These are phyloP conservation scores for Blastobasis adustella DNA, from an alignment of 2,888 invertebrate species.

Conservation along the genomic window DNA sequence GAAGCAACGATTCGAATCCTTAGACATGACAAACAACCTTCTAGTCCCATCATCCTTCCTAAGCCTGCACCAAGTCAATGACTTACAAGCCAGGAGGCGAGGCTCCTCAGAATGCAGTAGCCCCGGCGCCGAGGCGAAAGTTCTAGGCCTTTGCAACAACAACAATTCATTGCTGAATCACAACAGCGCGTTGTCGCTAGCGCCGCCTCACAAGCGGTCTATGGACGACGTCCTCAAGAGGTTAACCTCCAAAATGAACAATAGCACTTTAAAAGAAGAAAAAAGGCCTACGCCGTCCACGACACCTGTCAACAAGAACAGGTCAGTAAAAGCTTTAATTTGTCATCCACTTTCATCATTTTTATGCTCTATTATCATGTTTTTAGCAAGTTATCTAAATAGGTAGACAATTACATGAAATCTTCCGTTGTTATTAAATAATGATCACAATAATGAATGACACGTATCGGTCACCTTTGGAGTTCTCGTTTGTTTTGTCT, in stretches of 20 bases:
- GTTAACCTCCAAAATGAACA: conserved; percentile 89
- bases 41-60: conserved; percentile 69
- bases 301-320: conserved; percentile 76
- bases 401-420: no score
- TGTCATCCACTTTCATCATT: no score
- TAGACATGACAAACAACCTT: conserved; percentile 77
- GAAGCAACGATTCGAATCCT: conserved; percentile 76
- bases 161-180: conserved; percentile 79
- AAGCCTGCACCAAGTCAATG: conserved; percentile 75
- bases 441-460: no score
- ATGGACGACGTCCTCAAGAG: conserved; percentile 95
- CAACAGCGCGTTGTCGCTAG: conserved; percentile 68
- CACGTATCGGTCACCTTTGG: neutral
- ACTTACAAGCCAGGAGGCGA: conserved; percentile 61
- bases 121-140: conserved; percentile 79
- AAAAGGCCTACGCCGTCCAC: conserved; percentile 82
- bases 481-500: conserved; percentile 38
- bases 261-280: conserved; percentile 82
- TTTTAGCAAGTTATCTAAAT: no score
- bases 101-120: conserved; percentile 84
- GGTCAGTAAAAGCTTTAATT: conserved; percentile 44
- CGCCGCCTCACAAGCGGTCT: conserved; percentile 80
- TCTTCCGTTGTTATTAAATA: no score
- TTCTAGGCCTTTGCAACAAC: conserved; percentile 78
- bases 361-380: no score